Evolutionary conservation across 2,113 vertebrate genomes (phyloP).

Genomic region (Cavia aperea): DNA sequence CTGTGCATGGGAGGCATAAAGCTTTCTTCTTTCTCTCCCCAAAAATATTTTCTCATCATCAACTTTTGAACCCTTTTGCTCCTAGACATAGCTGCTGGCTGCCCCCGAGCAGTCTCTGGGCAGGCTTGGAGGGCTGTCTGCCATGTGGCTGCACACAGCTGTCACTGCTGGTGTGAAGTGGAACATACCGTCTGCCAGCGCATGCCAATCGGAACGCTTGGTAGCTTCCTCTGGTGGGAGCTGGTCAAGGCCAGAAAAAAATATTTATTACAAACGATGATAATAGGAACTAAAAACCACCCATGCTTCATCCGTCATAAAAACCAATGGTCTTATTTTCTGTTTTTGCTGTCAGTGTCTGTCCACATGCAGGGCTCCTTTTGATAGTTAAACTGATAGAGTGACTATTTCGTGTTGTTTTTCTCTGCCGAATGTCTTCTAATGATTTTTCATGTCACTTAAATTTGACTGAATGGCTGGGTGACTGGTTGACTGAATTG

Average conservation of each 20-base stretch:
- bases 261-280: conserved; percentile 13
- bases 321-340: conserved; percentile 32
- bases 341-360: conserved; percentile 1
- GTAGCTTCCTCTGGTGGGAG: conserved; percentile 23
- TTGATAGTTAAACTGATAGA: neutral
- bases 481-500: neutral
- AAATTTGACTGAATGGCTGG: neutral
- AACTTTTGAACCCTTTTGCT: conserved; percentile 20
- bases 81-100: neutral
- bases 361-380: neutral
- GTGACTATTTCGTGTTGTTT: neutral
- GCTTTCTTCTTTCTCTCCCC: conserved; percentile 15
- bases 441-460: neutral
- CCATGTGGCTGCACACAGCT: conserved; percentile 5
- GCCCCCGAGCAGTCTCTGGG: conserved; percentile 28
- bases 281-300: conserved; percentile 34
- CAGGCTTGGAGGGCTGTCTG: conserved; percentile 42
- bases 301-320: neutral
- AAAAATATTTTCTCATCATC: neutral
- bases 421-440: neutral
- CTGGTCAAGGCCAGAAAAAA: conserved; percentile 31
- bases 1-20: neutral
- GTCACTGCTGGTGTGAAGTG: neutral
- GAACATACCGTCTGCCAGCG: neutral
- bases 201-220: neutral